Percentiles rank a stretch among this genome's conserved stretches.
These are phyloP conservation scores for Nerophis lumbriciformis DNA, from an alignment of 2,113 vertebrate species.

Conservation along the genomic window DNA sequence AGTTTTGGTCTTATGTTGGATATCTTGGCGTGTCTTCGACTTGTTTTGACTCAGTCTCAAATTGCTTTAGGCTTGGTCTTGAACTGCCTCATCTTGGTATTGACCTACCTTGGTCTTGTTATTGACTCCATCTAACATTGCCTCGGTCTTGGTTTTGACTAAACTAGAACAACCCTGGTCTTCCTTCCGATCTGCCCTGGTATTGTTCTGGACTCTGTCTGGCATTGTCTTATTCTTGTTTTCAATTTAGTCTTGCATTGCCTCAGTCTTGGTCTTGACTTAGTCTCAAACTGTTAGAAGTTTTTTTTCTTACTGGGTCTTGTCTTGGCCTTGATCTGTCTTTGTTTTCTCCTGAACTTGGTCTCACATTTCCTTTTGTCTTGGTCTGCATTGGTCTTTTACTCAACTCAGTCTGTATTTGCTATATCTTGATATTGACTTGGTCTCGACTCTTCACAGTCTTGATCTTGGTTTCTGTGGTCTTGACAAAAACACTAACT, in stretches of 20 bases:
- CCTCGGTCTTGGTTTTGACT: background rate
- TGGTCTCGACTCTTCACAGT: background rate
- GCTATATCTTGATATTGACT: background rate
- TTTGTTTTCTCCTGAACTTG: background rate
- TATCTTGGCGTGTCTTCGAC: too few species aligned
- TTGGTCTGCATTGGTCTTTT: too few species aligned
- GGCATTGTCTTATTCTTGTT: background rate
- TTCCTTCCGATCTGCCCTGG: background rate
- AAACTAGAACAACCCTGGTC: too few species aligned
- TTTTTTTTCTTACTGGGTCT: background rate
- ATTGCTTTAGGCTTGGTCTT: background rate
- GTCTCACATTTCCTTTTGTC: too few species aligned
- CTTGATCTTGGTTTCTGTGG: background rate
- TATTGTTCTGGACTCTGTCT: background rate
- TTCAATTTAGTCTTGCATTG: background rate
- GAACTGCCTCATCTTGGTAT: background rate
- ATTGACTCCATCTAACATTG: background rate
- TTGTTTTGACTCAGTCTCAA: background rate
- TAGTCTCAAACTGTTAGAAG: too few species aligned
- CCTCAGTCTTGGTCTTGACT: background rate
- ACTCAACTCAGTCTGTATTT: too few species aligned
- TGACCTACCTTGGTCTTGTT: background rate
- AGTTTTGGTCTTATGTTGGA: too few species aligned
- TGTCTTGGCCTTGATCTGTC: background rate
- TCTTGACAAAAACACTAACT: too few species aligned